These are phyloP conservation scores for Cremastinae sp. DNA, from an alignment of 2,888 invertebrate genomes.

Conservation along the genomic window DNA sequence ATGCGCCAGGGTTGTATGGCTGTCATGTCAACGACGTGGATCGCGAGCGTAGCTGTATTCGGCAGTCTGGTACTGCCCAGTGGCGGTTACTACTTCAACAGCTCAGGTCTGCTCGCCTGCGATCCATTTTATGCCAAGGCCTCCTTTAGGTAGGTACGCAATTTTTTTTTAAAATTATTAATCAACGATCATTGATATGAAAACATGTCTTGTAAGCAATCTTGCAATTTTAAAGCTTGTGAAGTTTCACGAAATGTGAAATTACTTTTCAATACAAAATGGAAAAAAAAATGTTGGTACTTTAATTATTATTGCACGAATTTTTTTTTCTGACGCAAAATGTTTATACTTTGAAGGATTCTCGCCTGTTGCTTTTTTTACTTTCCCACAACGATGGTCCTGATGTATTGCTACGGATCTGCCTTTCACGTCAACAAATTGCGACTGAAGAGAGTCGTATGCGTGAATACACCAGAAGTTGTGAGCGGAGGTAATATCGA, in stretches of 20 bases:
- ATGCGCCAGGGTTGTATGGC: constrained; percentile 90
- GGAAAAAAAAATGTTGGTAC: neutral
- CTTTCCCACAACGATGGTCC: constrained; percentile 94
- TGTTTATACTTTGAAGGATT: constrained; percentile 82
- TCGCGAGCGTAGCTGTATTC: constrained; percentile 91
- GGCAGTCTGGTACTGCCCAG: constrained; percentile 91
- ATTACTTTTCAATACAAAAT: neutral
- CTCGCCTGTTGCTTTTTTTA: constrained; percentile 93
- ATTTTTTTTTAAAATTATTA: constrained; percentile 35
- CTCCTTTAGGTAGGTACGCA: constrained; percentile 82
- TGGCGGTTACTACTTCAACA: constrained; percentile 94
- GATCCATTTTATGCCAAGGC: constrained; percentile 92
- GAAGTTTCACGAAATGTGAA: too few relatives aligned
- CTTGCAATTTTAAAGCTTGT: too few relatives aligned
- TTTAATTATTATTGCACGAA: neutral
- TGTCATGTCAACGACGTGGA: constrained; percentile 92
- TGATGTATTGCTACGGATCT: constrained; percentile 95
- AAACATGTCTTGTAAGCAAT: too few relatives aligned
- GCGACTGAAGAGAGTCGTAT: constrained; percentile 83
- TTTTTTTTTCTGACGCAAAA: constrained; percentile 1
- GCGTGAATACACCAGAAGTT: constrained; percentile 81
- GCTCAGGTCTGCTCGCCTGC: constrained; percentile 92
- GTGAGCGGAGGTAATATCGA: constrained; percentile 81
- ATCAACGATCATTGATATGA: too few relatives aligned
- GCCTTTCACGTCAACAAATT: constrained; percentile 94